Percentiles rank a stretch among this genome's conserved stretches.
Evolutionary conservation across 2,888 invertebrate species (phyloP).

Genomic region (Gortyna flavago): DNA sequence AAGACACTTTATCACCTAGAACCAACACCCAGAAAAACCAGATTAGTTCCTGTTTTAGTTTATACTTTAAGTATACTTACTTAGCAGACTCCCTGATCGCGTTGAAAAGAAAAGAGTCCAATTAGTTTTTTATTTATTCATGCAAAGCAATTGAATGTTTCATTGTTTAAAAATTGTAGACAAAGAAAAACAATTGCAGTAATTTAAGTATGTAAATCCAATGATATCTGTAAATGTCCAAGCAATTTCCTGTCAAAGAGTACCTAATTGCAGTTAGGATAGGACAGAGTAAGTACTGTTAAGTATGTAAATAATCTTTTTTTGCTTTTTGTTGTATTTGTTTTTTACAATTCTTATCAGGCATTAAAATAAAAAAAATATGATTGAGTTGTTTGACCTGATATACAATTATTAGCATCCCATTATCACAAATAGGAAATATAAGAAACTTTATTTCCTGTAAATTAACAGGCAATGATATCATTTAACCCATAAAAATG

Average conservation of each 20-base stretch:
- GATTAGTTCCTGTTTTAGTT: constrained; percentile 56
- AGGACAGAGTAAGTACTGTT: neutral
- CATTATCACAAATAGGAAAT: neutral
- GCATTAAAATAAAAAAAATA: neutral
- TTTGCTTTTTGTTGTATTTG: neutral
- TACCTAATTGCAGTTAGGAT: constrained; percentile 6
- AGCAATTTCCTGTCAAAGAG: constrained; percentile 4
- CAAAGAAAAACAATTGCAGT: neutral
- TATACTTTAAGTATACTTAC: constrained; percentile 82
- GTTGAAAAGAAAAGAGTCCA: constrained; percentile 82
- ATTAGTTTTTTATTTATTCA: constrained; percentile 70
- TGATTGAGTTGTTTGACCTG: neutral
- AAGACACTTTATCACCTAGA: constrained; percentile 49
- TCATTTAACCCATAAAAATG: neutral
- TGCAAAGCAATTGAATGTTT: constrained; percentile 14
- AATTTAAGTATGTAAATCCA: constrained; percentile 13
- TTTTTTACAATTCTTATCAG: neutral
- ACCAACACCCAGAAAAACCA: constrained; percentile 64
- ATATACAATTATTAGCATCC: neutral
- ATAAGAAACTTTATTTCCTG: neutral
- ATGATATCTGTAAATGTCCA: constrained; percentile 11
- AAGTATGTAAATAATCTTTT: neutral
- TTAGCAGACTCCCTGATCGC: constrained; percentile 90
- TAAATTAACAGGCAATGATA: neutral
- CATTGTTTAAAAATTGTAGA: neutral